Base-by-base conservation (phyloP, 1,140 invertebrate genomes). In the Conus betulinus region DNA sequence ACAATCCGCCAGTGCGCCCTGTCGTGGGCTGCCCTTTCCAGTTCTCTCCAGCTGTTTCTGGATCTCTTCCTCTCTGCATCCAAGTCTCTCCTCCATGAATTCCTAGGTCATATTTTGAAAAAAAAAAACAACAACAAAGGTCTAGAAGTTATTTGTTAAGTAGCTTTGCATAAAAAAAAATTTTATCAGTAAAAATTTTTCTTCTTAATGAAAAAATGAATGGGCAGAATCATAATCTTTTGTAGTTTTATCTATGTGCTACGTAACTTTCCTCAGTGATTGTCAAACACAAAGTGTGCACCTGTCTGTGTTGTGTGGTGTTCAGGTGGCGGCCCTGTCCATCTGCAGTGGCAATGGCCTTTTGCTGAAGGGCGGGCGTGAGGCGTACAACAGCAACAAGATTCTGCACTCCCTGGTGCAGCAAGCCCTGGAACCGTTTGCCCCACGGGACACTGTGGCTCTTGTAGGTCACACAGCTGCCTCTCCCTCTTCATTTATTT, bases 311-410 rank as follows among this genome's bases (percentile, higher is more conserved):
- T 39, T 87, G 51, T 78, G 55, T 55, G 76, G 27, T 81, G 85
- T 88, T 39, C 82, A 97, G 97, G 98, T 99, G 63, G 99, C 99
- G 23, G 98, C 99, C 10, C 96, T 99, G 85, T 98, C 99, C 0
- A 99, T 99, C 94, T 98, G 98, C 90, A 99, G 98, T 25, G 99
- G 98, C 1, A 99, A 99, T 95, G 99, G 99, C 0, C 96, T 99
- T 20, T 95, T 99, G 20, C 95, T 99, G 20, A 99, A 99, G 96
- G 99, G 99, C 79, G 99, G 99, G 27, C 99, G 98, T 93, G 99
- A 99, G 96, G 99, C 99, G 0, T 96, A 96, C 15, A 95, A 99
- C 95, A 99, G 98, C 91, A 99, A 99, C 95, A 97, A 97, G 94
- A 97, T 97, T n/a, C 95, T 99, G 2, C 98, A 99, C 97, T 97